A percentile compares a stretch with the other conserved stretches of the same genome.
phyloP scores from a whole-genome alignment of 2,888 invertebrate genomes.

The Nomada hirtipes region DNA sequence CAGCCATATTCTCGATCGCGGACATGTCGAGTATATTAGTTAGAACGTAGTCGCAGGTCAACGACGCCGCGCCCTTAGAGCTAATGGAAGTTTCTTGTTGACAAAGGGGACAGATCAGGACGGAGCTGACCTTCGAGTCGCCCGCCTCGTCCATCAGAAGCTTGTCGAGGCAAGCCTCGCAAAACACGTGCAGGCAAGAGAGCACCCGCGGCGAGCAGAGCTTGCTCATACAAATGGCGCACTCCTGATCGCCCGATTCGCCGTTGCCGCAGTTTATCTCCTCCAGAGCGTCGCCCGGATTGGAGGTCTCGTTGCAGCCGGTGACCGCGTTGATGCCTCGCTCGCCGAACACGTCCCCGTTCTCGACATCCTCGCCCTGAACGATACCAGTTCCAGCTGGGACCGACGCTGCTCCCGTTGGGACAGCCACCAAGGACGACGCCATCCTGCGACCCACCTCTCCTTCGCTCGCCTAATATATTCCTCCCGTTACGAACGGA shows the following conservation, averaged over 20 bases:
- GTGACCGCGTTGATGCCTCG: constrained; percentile 65
- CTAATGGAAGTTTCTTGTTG: constrained; percentile 93
- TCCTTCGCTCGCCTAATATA: background rate
- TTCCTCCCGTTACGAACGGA: constrained; percentile 7
- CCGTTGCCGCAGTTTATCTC: constrained; percentile 76
- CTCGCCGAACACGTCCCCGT: constrained; percentile 74
- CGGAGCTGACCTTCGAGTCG: constrained; percentile 88
- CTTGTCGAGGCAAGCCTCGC: constrained; percentile 95
- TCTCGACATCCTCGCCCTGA: constrained; percentile 75
- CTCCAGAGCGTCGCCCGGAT: constrained; percentile 74
- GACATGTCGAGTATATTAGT: constrained; percentile 94
- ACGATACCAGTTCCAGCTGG: constrained; percentile 60
- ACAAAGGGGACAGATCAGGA: constrained; percentile 92
- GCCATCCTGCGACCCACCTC: constrained; percentile 71
- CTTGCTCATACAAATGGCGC: constrained; percentile 87
- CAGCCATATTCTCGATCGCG: constrained; percentile 89
- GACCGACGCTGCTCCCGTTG: constrained; percentile 75
- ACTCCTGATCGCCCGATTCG: constrained; percentile 75
- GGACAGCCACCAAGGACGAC: constrained; percentile 80
- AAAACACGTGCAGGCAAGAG: constrained; percentile 97
- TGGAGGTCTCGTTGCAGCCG: constrained; percentile 60
- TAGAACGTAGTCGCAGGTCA: constrained; percentile 94
- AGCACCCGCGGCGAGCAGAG: constrained; percentile 94
- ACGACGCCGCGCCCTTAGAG: constrained; percentile 90
- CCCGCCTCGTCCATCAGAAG: constrained; percentile 90